Base-by-base conservation (phyloP, 2,888 invertebrate genomes). In the Microchrysa polita region DNA sequence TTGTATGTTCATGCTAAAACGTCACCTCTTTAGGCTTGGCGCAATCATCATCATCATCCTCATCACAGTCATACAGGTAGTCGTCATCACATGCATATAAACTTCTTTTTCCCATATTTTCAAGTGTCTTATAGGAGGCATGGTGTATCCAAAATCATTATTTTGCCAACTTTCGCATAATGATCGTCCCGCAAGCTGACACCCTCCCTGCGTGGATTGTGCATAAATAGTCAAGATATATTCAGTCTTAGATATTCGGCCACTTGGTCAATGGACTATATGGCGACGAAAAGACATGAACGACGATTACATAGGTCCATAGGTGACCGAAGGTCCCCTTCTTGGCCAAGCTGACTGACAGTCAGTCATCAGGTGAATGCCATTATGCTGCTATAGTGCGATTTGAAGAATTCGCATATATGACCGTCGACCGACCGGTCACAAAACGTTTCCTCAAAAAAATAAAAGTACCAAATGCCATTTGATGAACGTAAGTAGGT, bases 401-500 rank as follows among this genome's bases (percentile, higher is more conserved):
- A 48, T 65, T 65, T 34, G 4, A 7, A 34, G 27, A 34, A 34
- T 34, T 65, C 65, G 65, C 65, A 65, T 65, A 65, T 65, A 23
- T 65, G 65, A 65, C 65, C 65, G 65, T 44, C 44, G 44, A 65
- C 18, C 44, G 65, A 65, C 65, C 65, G 65, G 65, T 65, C 65
- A 65, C 18, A 55, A 55, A 10, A 55, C 48, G 34, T 14, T 65
- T 65, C 65, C 65, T 65, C 65, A 65, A 65, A 65, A 34, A 34
- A 34, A 34, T 5, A 34, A 34, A 34, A 34, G 7, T 34, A 7
- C 27, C 65, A 48, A 65, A 65, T 65, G 65, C 44, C 22, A 48
- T 65, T 65, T 69, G 69, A 67, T 20, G 67, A 53, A 67, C 53
- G 67, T 53, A 67, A 67, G 67, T 67, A 53, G 67, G 67, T 53